Percentiles rank a stretch among this genome's conserved stretches.
phyloP scores from a whole-genome alignment of 2,888 invertebrate species.

The Clepsis dumicolana region DNA sequence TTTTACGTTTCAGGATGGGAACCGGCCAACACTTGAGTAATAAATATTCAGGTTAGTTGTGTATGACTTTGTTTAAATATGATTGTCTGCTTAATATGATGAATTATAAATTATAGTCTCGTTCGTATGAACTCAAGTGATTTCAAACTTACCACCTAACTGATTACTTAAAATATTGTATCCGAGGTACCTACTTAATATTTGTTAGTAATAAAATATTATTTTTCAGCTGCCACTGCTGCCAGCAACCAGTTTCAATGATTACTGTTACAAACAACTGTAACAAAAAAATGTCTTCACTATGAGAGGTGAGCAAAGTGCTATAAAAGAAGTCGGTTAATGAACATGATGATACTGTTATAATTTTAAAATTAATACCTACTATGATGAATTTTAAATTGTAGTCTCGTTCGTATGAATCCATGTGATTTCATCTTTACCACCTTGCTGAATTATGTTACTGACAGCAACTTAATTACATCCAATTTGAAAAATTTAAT shows the following conservation, averaged over 20 bases:
- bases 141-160: constrained; percentile 65
- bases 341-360: too few species aligned
- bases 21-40: not conserved
- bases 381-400: constrained; percentile 45
- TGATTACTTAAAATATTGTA: too few species aligned
- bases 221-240: not conserved
- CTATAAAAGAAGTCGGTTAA: too few species aligned
- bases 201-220: not conserved
- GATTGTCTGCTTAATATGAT: constrained; percentile 65
- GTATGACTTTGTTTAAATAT: not conserved
- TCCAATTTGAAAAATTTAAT: not conserved
- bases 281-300: not conserved
- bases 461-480: not conserved
- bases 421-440: constrained; percentile 67
- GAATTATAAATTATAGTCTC: constrained; percentile 70
- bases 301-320: not conserved
- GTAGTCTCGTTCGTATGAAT: constrained; percentile 73
- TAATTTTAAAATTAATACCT: not conserved
- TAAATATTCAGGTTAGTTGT: constrained; percentile 39
- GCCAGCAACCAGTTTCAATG: not conserved
- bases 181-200: not conserved
- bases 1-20: constrained; percentile 72
- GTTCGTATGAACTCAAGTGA: constrained; percentile 76
- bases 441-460: constrained; percentile 51
- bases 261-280: not conserved